Percentiles rank a stretch among this genome's conserved stretches.
phyloP scores from a whole-genome alignment of 1,140 invertebrate genomes.

The Dendrolimus kikuchii region DNA sequence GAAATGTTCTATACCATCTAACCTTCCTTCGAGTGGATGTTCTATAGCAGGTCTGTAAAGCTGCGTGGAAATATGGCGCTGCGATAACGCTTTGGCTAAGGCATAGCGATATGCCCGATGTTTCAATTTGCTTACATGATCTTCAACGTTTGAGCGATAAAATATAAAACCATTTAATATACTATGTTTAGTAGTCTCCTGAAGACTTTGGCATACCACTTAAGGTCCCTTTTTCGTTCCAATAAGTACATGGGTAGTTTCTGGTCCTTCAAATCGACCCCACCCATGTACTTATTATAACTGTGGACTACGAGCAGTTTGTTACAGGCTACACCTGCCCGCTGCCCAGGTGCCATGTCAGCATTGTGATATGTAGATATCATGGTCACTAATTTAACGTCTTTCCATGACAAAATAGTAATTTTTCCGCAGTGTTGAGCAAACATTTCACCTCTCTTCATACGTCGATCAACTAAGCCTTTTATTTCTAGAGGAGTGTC shows the following conservation, averaged over 20 bases:
- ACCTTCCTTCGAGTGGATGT: too few relatives aligned
- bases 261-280: constrained; percentile 28
- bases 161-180: too few relatives aligned
- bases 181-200: too few relatives aligned
- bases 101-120: too few relatives aligned
- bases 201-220: constrained; percentile 29
- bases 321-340: constrained; percentile 6
- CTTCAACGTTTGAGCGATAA: too few relatives aligned
- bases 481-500: constrained; percentile 13
- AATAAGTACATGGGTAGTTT: constrained; percentile 21
- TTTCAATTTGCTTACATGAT: too few relatives aligned
- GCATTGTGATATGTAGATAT: constrained; percentile 17
- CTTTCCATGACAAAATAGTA: constrained; percentile 18
- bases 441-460: constrained; percentile 12
- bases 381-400: constrained; percentile 22
- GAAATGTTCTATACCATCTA: too few relatives aligned
- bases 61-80: too few relatives aligned
- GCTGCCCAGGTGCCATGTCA: constrained; percentile 6
- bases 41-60: too few relatives aligned
- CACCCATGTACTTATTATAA: constrained; percentile 34
- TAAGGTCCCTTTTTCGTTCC: constrained; percentile 21
- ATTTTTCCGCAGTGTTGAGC: constrained; percentile 18
- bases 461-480: constrained; percentile 2
- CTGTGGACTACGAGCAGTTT: constrained; percentile 18
- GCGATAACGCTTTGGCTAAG: too few relatives aligned